Evolutionary conservation across 2,797 vertebrate species (phyloP).

Genomic region (Psittacula derbiana): DNA sequence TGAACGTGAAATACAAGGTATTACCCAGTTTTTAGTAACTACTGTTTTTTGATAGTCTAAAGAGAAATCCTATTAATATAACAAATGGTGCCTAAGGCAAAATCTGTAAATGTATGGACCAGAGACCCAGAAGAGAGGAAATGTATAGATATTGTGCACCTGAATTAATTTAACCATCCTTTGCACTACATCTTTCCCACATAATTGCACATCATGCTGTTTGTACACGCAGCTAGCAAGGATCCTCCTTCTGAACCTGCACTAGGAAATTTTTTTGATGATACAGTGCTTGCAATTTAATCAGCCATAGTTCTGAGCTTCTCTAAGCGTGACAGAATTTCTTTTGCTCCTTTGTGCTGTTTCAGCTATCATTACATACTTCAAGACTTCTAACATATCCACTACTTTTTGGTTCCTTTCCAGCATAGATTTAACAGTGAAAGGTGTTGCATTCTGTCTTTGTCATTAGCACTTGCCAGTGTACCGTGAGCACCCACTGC

Average conservation of each 20-base stretch:
- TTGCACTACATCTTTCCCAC: not conserved
- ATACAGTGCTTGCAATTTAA: slow-evolving; percentile 52
- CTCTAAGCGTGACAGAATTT: not conserved
- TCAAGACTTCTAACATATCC: not conserved
- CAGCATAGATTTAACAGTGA: not conserved
- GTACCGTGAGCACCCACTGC: not conserved
- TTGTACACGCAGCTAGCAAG: not conserved
- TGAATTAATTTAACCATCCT: not conserved
- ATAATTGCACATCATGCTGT: not conserved
- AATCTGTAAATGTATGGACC: not conserved
- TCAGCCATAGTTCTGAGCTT: slow-evolving; percentile 26
- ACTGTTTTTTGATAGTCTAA: not conserved
- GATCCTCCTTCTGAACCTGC: not conserved
- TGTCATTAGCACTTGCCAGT: not conserved
- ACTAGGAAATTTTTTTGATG: not conserved
- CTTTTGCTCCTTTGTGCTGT: not conserved
- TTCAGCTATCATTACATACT: not conserved
- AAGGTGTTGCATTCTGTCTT: not conserved
- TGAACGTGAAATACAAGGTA: not conserved
- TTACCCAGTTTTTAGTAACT: not conserved
- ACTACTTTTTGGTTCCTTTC: not conserved
- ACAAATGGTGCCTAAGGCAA: not conserved
- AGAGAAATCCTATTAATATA: not conserved
- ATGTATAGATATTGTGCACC: not conserved
- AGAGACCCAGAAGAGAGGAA: not conserved